Evolutionary conservation across 2,113 vertebrate genomes (phyloP).

Genomic region (Boulengeromyrus knoepffleri): DNA sequence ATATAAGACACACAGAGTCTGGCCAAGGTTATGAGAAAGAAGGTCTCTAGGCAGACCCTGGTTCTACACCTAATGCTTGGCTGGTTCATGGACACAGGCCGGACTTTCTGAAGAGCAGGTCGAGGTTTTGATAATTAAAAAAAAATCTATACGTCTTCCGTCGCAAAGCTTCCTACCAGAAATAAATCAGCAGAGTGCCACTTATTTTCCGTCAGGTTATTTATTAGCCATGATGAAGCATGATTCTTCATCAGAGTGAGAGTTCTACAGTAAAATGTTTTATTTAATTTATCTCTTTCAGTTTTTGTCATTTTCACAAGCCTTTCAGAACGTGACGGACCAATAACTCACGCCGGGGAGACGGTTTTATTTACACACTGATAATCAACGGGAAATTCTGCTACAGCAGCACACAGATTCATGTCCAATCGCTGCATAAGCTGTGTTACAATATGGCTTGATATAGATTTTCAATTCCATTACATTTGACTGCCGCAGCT

Average conservation of each 20-base stretch:
- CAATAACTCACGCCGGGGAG: neutral
- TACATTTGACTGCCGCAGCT: neutral
- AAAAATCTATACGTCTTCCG: neutral
- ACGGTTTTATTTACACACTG: neutral
- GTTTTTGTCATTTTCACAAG: neutral
- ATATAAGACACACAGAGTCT: neutral
- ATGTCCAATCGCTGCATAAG: neutral
- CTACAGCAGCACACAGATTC: neutral
- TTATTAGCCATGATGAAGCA: neutral
- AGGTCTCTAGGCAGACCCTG: neutral
- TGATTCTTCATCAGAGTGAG: neutral
- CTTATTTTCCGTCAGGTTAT: neutral
- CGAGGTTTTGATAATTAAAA: neutral
- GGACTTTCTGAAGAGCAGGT: neutral
- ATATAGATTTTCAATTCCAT: neutral
- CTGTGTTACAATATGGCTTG: neutral
- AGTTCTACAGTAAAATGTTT: neutral
- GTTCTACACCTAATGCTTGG: neutral
- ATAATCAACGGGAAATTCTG: neutral
- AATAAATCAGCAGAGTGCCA: neutral
- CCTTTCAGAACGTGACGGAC: neutral
- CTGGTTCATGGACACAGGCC: neutral
- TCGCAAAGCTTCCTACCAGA: neutral
- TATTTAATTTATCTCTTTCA: neutral
- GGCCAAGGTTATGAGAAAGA: neutral